A percentile compares a stretch with the other conserved stretches of the same genome.
Evolutionary conservation across 2,797 vertebrate genomes (phyloP).

Genomic region (Paratrypauchen microcephalus): DNA sequence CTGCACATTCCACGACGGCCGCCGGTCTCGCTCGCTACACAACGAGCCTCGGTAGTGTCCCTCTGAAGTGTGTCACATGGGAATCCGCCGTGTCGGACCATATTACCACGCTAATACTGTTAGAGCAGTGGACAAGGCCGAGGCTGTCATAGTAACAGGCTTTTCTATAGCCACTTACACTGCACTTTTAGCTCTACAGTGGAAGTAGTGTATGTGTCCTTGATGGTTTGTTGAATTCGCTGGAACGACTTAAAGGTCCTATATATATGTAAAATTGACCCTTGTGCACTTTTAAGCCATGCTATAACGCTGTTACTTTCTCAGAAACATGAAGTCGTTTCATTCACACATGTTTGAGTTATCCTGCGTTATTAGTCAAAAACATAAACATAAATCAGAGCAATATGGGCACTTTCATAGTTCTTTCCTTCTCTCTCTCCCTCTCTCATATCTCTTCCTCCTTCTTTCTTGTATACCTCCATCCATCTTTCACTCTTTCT

Average conservation of each 20-base stretch:
- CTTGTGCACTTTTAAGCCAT: too few relatives aligned
- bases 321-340: too few relatives aligned
- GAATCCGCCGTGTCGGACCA: conserved; percentile 32
- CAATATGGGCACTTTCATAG: too few relatives aligned
- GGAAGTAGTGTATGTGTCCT: background rate
- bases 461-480: too few relatives aligned
- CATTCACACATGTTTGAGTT: too few relatives aligned
- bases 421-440: too few relatives aligned
- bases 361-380: too few relatives aligned
- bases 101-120: conserved; percentile 17
- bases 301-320: too few relatives aligned
- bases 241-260: background rate
- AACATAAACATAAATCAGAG: too few relatives aligned
- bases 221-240: background rate
- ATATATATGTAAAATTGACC: too few relatives aligned
- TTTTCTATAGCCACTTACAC: background rate
- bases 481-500: too few relatives aligned
- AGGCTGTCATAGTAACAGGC: conserved; percentile 1
- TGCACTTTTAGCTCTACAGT: background rate
- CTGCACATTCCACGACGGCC: conserved; percentile 12
- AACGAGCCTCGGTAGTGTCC: conserved; percentile 5
- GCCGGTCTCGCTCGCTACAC: background rate
- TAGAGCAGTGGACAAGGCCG: background rate
- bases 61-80: conserved; percentile 31
- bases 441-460: too few relatives aligned